A percentile compares a stretch with the other conserved stretches of the same genome.
These are phyloP conservation scores for Petrosia ficiformis DNA, from an alignment of 37 sponge, comb jelly and placozoan genomes.

Conservation along the genomic window DNA sequence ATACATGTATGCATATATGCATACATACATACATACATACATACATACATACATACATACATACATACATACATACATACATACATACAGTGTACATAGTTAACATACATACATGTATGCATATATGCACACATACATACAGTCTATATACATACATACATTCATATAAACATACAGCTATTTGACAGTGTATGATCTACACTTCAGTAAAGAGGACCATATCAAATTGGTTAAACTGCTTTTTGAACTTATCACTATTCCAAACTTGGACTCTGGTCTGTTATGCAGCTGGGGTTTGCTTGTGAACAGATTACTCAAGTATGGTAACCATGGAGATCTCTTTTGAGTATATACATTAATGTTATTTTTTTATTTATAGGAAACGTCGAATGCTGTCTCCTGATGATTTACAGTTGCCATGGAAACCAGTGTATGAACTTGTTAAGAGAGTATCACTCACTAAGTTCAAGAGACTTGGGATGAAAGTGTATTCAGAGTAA, in stretches of 20 bases:
- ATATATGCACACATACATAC: too few relatives aligned
- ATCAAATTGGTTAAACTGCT: slow-evolving; percentile 68
- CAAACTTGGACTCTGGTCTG: slow-evolving; percentile 62
- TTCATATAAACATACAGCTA: slow-evolving; percentile 61
- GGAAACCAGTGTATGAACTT: slow-evolving; percentile 88
- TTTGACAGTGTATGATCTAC: slow-evolving; percentile 66
- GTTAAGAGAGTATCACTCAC: slow-evolving; percentile 50
- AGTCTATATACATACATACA: too few relatives aligned
- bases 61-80: too few relatives aligned
- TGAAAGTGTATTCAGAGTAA: slow-evolving; percentile 61
- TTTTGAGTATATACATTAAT: background rate
- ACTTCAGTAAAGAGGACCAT: slow-evolving; percentile 87
- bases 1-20: too few relatives aligned
- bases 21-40: too few relatives aligned
- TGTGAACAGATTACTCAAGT: slow-evolving; percentile 66
- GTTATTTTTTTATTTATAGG: slow-evolving; percentile 18
- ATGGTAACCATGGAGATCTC: too few relatives aligned
- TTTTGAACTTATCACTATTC: slow-evolving; percentile 69
- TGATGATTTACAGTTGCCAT: slow-evolving; percentile 77
- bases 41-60: too few relatives aligned
- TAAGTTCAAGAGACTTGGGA: slow-evolving; percentile 48
- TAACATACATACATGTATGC: too few relatives aligned
- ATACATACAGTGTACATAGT: too few relatives aligned
- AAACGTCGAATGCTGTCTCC: slow-evolving; percentile 65
- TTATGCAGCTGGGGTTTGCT: slow-evolving; percentile 34